Evolutionary conservation across 2,888 invertebrate species (phyloP), one percentile per base, ranked within the genome.

Genomic region (Holacanthella duospinosa): DNA sequence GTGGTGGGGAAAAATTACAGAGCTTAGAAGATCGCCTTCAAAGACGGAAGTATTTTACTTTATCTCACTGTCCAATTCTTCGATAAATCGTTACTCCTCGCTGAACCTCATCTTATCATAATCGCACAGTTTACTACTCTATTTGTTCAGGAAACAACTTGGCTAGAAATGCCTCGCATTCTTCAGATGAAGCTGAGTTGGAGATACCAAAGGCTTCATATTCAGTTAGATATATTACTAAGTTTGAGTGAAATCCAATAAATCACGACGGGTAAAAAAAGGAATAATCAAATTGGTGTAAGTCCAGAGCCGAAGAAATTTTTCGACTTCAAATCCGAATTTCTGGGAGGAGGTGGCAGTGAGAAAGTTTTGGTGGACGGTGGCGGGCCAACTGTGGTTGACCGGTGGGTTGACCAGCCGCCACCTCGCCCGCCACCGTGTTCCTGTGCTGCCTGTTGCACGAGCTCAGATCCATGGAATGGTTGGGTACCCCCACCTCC

Each of bases 361-460:
- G 71, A 72, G 29, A 67, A 67, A 62, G 64, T 68, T 61, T 70
- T 69, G 61, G 73, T 68, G 55, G 72, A 70, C 68, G 71, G 72
- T 67, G 72, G 73, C 68, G 62, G 68, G 65, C 67, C 66, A 44
- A 61, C 26, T 76, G 75, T 76, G 75, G 77, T 74, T 74, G 80
- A 80, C 78, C 79, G 79, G 78, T 79, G 79, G 79, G 78, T 80
- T 78, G 79, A 80, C 77, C 71, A 77, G 75, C 78, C 77, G 78
- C 77, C 74, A 74, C 73, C 75, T 73, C 74, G 74, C 75, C 75
- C 76, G 75, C 76, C 71, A 62, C 71, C 71, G 25, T 72, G 71
- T 63, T 69, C 71, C 4, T 72, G 71, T 65, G 70, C 71, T 24
- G 71, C 72, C 19, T 70, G 71, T 56, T 71, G 74, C 73, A 73